Evolutionary conservation across 2,113 vertebrate species (phyloP).

Genomic region (Podilymbus podiceps): DNA sequence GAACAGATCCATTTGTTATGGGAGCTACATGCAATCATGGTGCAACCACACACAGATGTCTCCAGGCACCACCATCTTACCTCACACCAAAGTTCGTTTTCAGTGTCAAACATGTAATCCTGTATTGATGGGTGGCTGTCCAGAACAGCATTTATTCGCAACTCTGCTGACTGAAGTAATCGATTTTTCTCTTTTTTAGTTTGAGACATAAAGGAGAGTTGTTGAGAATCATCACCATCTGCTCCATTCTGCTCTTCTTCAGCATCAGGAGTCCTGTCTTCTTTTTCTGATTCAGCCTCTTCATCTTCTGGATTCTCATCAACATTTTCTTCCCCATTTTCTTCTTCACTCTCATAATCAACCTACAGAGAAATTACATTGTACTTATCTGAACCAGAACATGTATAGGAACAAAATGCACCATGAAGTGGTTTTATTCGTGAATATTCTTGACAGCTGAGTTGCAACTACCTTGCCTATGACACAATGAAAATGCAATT

Average conservation of each 20-base stretch:
- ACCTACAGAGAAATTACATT: slow-evolving; percentile 71
- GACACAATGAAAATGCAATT: background rate
- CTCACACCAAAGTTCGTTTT: slow-evolving; percentile 89
- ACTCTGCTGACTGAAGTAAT: background rate
- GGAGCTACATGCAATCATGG: background rate
- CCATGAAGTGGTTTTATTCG: background rate
- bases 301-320: slow-evolving; percentile 55
- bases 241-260: background rate
- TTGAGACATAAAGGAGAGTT: background rate
- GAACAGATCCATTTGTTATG: background rate
- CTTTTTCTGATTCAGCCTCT: background rate
- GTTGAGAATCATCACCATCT: background rate
- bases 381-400: background rate
- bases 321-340: slow-evolving; percentile 21
- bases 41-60: background rate
- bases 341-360: slow-evolving; percentile 94
- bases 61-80: slow-evolving; percentile 63
- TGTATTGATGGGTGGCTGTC: slow-evolving; percentile 73
- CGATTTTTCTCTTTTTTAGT: background rate
- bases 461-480: background rate
- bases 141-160: slow-evolving; percentile 78
- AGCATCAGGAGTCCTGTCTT: background rate
- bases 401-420: background rate
- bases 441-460: background rate
- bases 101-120: slow-evolving; percentile 82